Base-by-base conservation (phyloP, 2,888 invertebrate genomes). In the Dilophus febrilis region DNA sequence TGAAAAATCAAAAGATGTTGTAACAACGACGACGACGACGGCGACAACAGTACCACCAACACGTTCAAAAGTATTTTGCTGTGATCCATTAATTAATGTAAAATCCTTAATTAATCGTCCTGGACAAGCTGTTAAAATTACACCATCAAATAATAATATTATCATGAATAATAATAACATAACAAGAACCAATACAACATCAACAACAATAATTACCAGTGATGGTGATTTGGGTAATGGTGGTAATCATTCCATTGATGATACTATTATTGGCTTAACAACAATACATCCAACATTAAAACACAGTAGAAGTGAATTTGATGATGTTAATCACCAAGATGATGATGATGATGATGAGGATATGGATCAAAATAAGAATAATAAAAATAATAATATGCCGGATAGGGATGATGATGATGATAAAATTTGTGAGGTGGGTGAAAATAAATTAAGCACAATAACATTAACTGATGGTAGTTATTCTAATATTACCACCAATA, bases 101-200 rank as follows among this genome's bases (percentile, higher is more conserved):
- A 55, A 53, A 63, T 44, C 53, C 38, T 18, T 51, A 10, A 44
- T 47, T 14, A 53, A 52, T 30, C n/a, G 56, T 16, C 81, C 81
- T 1, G 81, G 81, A 2, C 79, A 79, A 57, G 79, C 80, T 1
- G 78, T 82, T 12, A 77, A 82, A 62, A 74, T 81, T 22, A 66
- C 77, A 50, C 72, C 72, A 36, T 68, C 68, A 17, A 26, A 14
- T 58, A 12, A 41, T 57, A 17, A 49, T 44, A 34, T n/a, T 4
- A 13, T 29, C n/a, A 11, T 4, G 4, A 13, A 4, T 7, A n/a
- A 5, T 29, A 46, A 48, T 31, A 41, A 40, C 13, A 45, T 44
- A n/a, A 17, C 17, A 33, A 12, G 3, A 33, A 18, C 7, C 6
- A 17, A 33, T 4, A 33, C 13, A 12, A 36, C 33, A 29, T 19